Base-by-base conservation (phyloP, 2,797 vertebrate genomes). In the Spinibarbus caldwelli region DNA sequence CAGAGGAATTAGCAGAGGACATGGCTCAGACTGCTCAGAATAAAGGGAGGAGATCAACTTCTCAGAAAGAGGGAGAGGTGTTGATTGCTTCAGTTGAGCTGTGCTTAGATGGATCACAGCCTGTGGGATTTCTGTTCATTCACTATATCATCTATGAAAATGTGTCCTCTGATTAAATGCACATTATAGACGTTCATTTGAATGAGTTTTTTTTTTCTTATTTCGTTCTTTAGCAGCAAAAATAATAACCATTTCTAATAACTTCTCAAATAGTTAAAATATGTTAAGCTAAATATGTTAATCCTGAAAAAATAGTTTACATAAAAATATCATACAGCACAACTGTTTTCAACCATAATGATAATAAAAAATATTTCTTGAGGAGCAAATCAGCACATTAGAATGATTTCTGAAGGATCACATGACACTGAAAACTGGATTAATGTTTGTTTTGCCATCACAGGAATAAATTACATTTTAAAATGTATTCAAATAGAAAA, bases 41-140 rank as follows among this genome's bases (percentile, higher is more conserved):
- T 90, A 83, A 62, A 68, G 45, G 78, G 62, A 75, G 67, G 78
- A 82, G 82, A 86, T 90, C 85, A 83, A 67, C 67, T 34, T 31
- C 21, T 64, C 75, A 80, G 47, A 70, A 84, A 52, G 8, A 34
- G 2, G 14, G 47, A 68, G 73, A 70, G 83, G 49, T 78, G 83
- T 84, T 78, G 75, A 84, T 84, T 84, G 83, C 83, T 54, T 68
- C 3, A 31, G 64, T 70, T 70, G 64, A 78, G 26, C 49, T 57
- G 73, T 21, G 34, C 72, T 84, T 38, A 29, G 23, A 52, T 82
- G 34, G n/a, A 76, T 66, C 72, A 68, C 31, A 54, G 23, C 66
- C 31, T 81, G 8, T 54, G 75, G 36, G 73, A 84, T 78, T 54
- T 41, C 45, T 67, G n/a, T 77, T 45, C 36, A 78, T 45, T 45